Percentiles rank a stretch among this genome's conserved stretches.
These are phyloP conservation scores for Chaitophorus viminalis DNA, from an alignment of 2,888 invertebrate species.

Conservation along the genomic window DNA sequence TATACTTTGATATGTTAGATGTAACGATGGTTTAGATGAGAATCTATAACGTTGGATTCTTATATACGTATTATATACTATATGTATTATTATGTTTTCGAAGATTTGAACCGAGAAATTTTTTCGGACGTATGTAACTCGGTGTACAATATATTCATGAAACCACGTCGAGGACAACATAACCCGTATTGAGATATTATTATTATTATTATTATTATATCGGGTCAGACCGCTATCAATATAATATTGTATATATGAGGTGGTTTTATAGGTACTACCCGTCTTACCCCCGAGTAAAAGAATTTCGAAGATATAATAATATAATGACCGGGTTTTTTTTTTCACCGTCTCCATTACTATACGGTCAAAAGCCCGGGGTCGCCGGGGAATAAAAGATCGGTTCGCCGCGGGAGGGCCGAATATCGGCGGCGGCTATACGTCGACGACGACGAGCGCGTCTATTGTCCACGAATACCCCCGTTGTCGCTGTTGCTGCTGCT, in stretches of 20 bases:
- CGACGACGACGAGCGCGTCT: slow-evolving; percentile 14
- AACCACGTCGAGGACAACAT: not conserved
- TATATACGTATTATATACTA: no score
- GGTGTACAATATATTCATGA: not conserved
- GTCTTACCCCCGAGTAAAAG: slow-evolving; percentile 30
- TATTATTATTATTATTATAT: not conserved
- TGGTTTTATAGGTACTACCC: slow-evolving; percentile 38
- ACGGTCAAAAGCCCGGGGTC: not conserved
- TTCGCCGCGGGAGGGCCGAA: slow-evolving; percentile 32
- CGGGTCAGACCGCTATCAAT: not conserved
- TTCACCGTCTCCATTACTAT: slow-evolving; percentile 2
- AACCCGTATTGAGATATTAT: not conserved
- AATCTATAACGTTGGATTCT: no score
- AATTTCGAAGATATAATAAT: slow-evolving; percentile 20
- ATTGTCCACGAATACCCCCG: slow-evolving; percentile 17
- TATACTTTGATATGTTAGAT: no score
- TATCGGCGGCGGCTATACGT: not conserved
- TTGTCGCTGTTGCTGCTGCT: not conserved
- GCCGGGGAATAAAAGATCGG: slow-evolving; percentile 36
- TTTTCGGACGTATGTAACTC: not conserved
- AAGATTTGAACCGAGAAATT: not conserved
- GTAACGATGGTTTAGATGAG: no score
- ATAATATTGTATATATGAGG: not conserved
- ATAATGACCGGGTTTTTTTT: slow-evolving; percentile 50
- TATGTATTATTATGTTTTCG: not conserved